Evolutionary conservation across 2,888 invertebrate species (phyloP), one percentile per base, ranked within the genome.

Genomic region (Agonopterix heracliana): DNA sequence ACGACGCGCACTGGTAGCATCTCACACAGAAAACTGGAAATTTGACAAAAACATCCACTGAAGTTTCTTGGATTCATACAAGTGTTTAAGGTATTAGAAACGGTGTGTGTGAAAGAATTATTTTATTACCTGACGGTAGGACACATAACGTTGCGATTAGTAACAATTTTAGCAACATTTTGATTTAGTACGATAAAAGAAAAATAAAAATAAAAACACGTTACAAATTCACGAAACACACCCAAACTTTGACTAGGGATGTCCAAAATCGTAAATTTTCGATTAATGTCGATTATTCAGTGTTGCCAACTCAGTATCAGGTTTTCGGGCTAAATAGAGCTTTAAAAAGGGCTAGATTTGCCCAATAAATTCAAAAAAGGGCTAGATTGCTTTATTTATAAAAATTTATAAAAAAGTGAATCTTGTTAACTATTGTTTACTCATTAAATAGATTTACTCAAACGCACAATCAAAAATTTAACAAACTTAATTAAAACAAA

Each of bases 1-100:
- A 94, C 9, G 97, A 96, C 56, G 97, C 94, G 81, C 98, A 98
- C 74, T 98, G 97, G 72, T 95, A 98, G 79, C 98, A 98, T 70
- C 96, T 92, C 58, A 98, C 94, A 55, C 93, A 92, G 58, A 89
- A 80, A 60, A 90, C 93, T 93, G 73, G 49, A 84, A 78, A 44
- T 26, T 26, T 26, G 5, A 26, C 26, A 48, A 42, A 34, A 9
- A 49, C 17, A 47, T 38, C 12, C 14, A 48, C 9, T 38, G 38
- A 46, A 40, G 4, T 14, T 38, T 9, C 11, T n/a, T 34, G 12
- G 26, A 7, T 44, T 26, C 11, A 44, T n/a, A 44, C 9, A 9
- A 26, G 1, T n/a, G 34, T 9, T 12, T n/a, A 35, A 1, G 7
- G 36, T 13, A 1, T 5, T 26, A 7, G 7, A 41, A 12, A 13